Evolutionary conservation across 2,888 invertebrate genomes (phyloP).

Genomic region (Melanostoma scalare): DNA sequence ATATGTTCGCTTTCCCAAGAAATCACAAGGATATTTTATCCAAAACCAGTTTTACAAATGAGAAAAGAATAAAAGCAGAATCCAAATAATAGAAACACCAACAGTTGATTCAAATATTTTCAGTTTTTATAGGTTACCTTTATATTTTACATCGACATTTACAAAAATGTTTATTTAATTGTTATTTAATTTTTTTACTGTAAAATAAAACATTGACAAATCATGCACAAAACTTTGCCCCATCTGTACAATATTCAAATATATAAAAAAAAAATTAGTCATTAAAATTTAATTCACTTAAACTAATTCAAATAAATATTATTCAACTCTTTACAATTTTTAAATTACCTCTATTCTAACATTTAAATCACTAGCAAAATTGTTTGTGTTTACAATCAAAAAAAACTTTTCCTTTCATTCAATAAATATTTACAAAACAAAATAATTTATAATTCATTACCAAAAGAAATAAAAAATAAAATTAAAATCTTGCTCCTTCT

Average conservation of each 20-base stretch:
- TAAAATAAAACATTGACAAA: conserved; percentile 31
- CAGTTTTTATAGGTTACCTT: conserved; percentile 48
- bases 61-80: neutral
- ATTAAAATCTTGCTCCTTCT: conserved; percentile 39
- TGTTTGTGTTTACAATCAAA: conserved; percentile 35
- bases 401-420: conserved; percentile 24
- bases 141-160: conserved; percentile 59
- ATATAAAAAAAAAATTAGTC: conserved; percentile 9
- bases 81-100: conserved; percentile 32
- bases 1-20: too few relatives aligned
- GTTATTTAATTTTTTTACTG: conserved; percentile 13
- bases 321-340: conserved; percentile 69
- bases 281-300: conserved; percentile 41
- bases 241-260: conserved; percentile 36
- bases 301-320: conserved; percentile 69
- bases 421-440: conserved; percentile 58
- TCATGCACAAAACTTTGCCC: conserved; percentile 17
- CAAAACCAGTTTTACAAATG: neutral
- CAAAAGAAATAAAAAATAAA: conserved; percentile 26
- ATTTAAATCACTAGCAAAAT: conserved; percentile 66
- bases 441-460: conserved; percentile 60
- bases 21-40: too few relatives aligned
- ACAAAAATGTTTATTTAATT: conserved; percentile 36
- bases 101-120: conserved; percentile 14
- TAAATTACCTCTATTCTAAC: conserved; percentile 24